Percentiles rank a stretch among this genome's conserved stretches.
phyloP scores from a whole-genome alignment of 2,797 vertebrate species.

The Gymnoscopelus microlampas region DNA sequence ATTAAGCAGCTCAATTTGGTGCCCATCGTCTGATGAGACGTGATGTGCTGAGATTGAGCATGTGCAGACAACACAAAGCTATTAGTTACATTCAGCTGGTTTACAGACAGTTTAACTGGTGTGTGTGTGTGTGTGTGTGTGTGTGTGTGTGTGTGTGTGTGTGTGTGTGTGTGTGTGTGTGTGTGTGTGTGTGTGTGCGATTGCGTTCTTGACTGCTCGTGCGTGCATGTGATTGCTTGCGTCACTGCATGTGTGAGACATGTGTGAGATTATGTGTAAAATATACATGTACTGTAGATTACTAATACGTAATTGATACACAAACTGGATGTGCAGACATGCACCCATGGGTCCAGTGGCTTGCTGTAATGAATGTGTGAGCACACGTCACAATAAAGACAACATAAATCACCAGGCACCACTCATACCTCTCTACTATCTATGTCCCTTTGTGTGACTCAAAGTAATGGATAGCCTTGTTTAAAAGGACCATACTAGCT shows the following conservation, averaged over 20 bases:
- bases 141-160: conserved; percentile 39
- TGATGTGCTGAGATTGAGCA: conserved; percentile 55
- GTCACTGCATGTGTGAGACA: neutral
- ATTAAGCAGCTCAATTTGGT: conserved; percentile 54
- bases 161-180: conserved; percentile 18
- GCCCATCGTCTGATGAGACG: conserved; percentile 60
- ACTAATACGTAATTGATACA: conserved; percentile 36
- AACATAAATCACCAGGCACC: conserved; percentile 35
- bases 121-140: conserved; percentile 50
- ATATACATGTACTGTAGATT: neutral
- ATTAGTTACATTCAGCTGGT: conserved; percentile 33
- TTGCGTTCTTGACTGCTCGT: neutral
- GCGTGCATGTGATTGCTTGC: neutral
- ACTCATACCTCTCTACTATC: conserved; percentile 4
- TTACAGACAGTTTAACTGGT: conserved; percentile 42
- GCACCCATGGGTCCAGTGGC: conserved; percentile 33
- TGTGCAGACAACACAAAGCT: conserved; percentile 49
- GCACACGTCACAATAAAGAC: conserved; percentile 56
- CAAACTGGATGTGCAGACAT: conserved; percentile 51
- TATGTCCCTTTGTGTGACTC: too few relatives aligned
- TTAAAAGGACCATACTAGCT: too few relatives aligned
- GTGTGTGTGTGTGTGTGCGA: neutral
- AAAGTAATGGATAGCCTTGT: too few relatives aligned
- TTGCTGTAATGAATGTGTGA: conserved; percentile 54
- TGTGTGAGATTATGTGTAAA: neutral